A percentile compares a stretch with the other conserved stretches of the same genome.
Evolutionary conservation across 2,113 vertebrate genomes (phyloP).

Genomic region (Ahaetulla prasina): DNA sequence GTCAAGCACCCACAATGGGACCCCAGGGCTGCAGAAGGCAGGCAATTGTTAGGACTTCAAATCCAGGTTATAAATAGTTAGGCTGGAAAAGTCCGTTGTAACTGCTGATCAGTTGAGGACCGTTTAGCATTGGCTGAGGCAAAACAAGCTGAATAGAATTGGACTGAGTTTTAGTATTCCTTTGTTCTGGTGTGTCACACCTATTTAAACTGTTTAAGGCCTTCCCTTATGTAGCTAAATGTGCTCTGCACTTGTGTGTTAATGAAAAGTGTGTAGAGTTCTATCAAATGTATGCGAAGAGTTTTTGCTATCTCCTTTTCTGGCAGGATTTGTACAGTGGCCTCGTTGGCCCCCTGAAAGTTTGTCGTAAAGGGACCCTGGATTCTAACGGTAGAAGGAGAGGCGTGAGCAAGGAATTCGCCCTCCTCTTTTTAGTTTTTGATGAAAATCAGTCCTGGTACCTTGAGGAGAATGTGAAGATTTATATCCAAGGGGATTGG

Average conservation of each 20-base stretch:
- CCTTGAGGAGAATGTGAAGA: conserved; percentile 69
- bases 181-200: neutral
- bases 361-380: conserved; percentile 68
- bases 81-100: neutral
- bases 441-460: conserved; percentile 80
- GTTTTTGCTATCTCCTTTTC: neutral
- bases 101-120: neutral
- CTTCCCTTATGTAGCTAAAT: neutral
- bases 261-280: neutral
- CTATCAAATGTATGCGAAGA: neutral
- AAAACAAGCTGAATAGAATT: neutral
- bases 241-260: neutral
- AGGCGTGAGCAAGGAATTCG: conserved; percentile 70
- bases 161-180: neutral
- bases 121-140: neutral
- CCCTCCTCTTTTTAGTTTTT: conserved; percentile 75
- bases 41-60: too few species aligned
- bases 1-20: too few species aligned
- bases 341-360: conserved; percentile 67
- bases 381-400: conserved; percentile 46
- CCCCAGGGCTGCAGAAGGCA: too few species aligned
- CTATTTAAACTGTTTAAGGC: neutral
- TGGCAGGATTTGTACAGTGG: conserved; percentile 72
- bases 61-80: too few species aligned
- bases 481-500: conserved; percentile 25